Evolutionary conservation across 2,113 vertebrate genomes (phyloP).

Genomic region (Muntiacus muntjak): DNA sequence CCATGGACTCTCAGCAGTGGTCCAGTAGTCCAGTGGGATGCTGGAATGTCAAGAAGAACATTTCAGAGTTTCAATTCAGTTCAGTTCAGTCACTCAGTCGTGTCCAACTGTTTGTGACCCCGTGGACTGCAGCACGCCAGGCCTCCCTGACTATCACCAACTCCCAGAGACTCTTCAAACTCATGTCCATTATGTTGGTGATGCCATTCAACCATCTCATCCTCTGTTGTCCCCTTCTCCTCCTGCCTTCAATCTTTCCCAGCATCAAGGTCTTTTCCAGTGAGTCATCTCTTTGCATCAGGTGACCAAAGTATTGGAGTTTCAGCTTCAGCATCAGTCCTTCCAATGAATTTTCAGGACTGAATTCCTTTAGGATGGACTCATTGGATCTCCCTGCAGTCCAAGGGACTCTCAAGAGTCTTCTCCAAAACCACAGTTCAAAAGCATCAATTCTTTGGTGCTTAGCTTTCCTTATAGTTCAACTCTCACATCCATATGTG

Average conservation of each 20-base stretch:
- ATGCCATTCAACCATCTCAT: background rate
- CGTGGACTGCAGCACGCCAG: background rate
- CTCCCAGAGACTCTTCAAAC: background rate
- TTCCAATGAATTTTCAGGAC: background rate
- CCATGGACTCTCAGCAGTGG: rapidly evolving
- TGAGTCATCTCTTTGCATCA: background rate
- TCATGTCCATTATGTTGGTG: background rate
- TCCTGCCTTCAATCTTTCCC: background rate
- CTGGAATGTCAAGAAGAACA: background rate
- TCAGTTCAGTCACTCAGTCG: background rate
- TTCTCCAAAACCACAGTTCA: background rate
- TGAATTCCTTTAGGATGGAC: background rate
- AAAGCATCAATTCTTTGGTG: background rate
- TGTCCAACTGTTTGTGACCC: background rate
- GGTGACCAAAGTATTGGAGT: background rate
- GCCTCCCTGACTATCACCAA: background rate
- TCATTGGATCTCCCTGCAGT: background rate
- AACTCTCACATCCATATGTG: background rate
- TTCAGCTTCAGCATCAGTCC: background rate
- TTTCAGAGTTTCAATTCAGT: background rate
- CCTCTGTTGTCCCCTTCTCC: background rate
- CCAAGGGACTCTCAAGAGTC: background rate
- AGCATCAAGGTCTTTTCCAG: background rate
- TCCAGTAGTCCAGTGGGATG: background rate
- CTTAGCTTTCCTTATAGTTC: background rate